Percentiles rank a stretch among this genome's conserved stretches.
Conservation (phyloP, 2,888 invertebrate genomes). For the Caenorhabditis japonica region DNA sequence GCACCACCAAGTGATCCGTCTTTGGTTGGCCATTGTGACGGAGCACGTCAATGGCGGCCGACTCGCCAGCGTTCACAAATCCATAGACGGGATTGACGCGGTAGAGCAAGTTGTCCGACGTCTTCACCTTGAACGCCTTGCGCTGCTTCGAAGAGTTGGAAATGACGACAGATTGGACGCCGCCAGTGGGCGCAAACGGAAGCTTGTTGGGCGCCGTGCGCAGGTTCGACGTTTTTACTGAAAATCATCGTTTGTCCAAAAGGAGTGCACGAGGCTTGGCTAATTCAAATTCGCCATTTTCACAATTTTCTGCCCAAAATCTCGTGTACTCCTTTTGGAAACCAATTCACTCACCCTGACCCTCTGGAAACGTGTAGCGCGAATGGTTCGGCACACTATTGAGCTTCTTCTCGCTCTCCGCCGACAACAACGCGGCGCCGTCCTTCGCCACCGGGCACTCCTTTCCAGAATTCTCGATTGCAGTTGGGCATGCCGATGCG, state of each 20-base stretch:
- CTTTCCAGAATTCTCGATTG: too few species aligned
- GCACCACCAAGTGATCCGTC: slow-evolving; percentile 44
- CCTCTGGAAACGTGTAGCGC: slow-evolving; percentile 24
- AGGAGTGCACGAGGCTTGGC: too few species aligned
- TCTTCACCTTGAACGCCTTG: slow-evolving; percentile 55
- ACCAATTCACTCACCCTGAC: slow-evolving; percentile 9
- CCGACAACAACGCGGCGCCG: slow-evolving; percentile 6
- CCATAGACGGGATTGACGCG: slow-evolving; percentile 50
- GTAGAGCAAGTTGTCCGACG: slow-evolving; percentile 51
- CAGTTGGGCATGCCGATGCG: too few species aligned
- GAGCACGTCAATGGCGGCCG: slow-evolving; percentile 40
- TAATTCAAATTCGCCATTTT: not conserved
- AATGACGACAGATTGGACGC: slow-evolving; percentile 34
- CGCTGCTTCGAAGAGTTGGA: slow-evolving; percentile 37
- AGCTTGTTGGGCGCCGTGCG: slow-evolving; percentile 29
- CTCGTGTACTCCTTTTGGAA: not conserved
- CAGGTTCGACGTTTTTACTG: slow-evolving; percentile 28
- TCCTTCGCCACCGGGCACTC: too few species aligned
- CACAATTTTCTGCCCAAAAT: too few species aligned
- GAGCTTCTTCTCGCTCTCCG: slow-evolving; percentile 26
- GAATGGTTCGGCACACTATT: slow-evolving; percentile 39
- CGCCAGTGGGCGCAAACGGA: slow-evolving; percentile 48
- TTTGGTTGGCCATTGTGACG: slow-evolving; percentile 45
- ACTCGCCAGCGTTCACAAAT: slow-evolving; percentile 33
- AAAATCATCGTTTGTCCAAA: slow-evolving; percentile 4